Percentiles rank a stretch among this genome's conserved stretches.
Evolutionary conservation across 2,888 invertebrate species (phyloP).

Genomic region (Macrophya alboannulata): DNA sequence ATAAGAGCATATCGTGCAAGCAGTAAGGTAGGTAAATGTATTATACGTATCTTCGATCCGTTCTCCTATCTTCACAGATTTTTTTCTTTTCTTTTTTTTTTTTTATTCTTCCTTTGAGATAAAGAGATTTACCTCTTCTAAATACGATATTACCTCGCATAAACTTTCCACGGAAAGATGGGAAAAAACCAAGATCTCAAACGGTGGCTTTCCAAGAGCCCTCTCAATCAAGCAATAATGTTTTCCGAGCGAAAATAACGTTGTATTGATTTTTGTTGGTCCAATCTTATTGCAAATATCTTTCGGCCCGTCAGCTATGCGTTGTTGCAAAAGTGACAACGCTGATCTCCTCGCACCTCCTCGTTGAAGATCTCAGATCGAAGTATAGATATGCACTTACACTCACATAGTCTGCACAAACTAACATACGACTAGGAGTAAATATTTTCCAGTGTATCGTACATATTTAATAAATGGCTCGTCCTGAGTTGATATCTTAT

Average conservation of each 20-base stretch:
- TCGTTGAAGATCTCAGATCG: neutral
- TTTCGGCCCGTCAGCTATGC: neutral
- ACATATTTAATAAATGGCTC: conserved; percentile 43
- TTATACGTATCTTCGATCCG: neutral
- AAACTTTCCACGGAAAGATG: conserved; percentile 59
- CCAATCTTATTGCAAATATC: neutral
- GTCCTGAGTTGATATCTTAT: conserved; percentile 55
- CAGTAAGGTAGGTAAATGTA: neutral
- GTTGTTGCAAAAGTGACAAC: neutral
- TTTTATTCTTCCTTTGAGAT: conserved; percentile 55
- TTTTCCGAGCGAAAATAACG: neutral
- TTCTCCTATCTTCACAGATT: conserved; percentile 22
- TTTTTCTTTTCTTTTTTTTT: too few species aligned
- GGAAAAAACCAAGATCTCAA: conserved; percentile 45
- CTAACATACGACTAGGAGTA: conserved; percentile 31
- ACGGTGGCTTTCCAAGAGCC: neutral
- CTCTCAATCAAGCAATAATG: neutral
- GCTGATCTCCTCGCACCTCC: neutral
- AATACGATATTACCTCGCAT: conserved; percentile 23
- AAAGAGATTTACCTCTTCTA: conserved; percentile 53
- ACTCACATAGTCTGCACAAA: conserved; percentile 18
- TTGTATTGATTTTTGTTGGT: conserved; percentile 16
- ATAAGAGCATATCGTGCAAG: neutral
- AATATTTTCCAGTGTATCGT: conserved; percentile 48
- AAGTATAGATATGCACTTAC: neutral